Evolutionary conservation across 2,888 invertebrate species (phyloP), one percentile per base, ranked within the genome.

Genomic region (Andrena hattorfiana): DNA sequence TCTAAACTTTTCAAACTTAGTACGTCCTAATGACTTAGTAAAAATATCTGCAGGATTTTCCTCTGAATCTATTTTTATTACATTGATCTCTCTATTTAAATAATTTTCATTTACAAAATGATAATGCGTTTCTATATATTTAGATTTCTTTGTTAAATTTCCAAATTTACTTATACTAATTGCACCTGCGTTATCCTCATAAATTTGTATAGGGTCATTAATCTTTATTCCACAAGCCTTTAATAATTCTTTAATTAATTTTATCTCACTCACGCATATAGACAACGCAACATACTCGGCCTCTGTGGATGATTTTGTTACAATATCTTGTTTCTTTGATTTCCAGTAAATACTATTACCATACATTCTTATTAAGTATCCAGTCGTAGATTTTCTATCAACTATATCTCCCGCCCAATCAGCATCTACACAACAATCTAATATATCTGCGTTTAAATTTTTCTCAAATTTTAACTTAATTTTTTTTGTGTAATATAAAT

Each of bases 401-500:
- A 51, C n/a, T 23, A 20, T 51, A 2, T 51, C 51, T 20, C 7
- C 7, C 7, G 54, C 54, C 54, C 54, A 54, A 23, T 54, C n/a
- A 2, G 54, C 54, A 54, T 54, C 54, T 8, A 82, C 77, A 23
- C 54, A 75, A 26, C 64, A 80, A 32, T 84, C 86, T 8, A 82
- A 10, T 13, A 77, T 30, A n/a, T 84, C 76, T 10, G 5, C 13
- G 13, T 78, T 30, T n/a, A 10, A 2, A 66, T 75, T 73, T 51
- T 16, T 72, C 6, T 71, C 32, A 63, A 75, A 82, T 0, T 26
- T 77, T 16, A 82, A 70, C 42, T 79, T 86, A 26, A 76, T 23
- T 1, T 83, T 67, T 78, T 71, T 82, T 6, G 86, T 84, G n/a
- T 23, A 23, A 51, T 70, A 82, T 8, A 83, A 30, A 51, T 84